Base-by-base conservation (phyloP, 2,113 vertebrate species). In the Columba janthina region DNA sequence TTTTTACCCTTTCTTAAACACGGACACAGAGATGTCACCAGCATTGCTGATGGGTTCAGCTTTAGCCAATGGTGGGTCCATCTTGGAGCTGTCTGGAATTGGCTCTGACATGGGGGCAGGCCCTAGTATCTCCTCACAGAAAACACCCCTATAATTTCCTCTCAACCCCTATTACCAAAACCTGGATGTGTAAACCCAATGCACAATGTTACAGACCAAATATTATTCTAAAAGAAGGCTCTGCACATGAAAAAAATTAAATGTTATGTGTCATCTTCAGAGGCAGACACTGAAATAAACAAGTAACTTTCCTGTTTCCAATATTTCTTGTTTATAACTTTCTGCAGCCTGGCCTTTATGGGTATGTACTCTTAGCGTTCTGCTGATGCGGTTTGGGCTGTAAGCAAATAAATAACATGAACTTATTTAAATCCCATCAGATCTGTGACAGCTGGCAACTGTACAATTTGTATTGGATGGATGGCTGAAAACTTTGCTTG, bases 11-110 rank as follows among this genome's bases (percentile, higher is more conserved):
- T 42, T 62, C 29, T 54, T 42, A 78, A 65, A 61, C 22, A 54
- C 0, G 18, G 44, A 1, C 31, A 19, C 29, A 28, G 10, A 12
- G n/a, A 32, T 21, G 31, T 1, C 0, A n/a, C 7, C 31, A 57
- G 13, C 3, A 6, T 46, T 29, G 15, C 26, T 62, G 48, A 38
- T 44, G 24, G 5, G 29, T 34, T 80, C 20, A 17, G 36, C 38
- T 46, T 61, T 73, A 53, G 36, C 32, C 10, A 22, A 5, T 1
- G 2, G 12, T 36, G 12, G 31, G 3, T 65, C 15, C 6, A 2
- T 48, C 38, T 36, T 50, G 13, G 48, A 80, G 48, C 34, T 22
- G 25, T 6, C 69, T 69, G 29, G 34, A 62, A 57, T 69, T 42
- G 34, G 11, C 11, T 79, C 32, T 73, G 75, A 42, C 8, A 10